Evolutionary conservation across 1,140 invertebrate genomes (phyloP), one percentile per base, ranked within the genome.

Genomic region (Brachionus rubens): DNA sequence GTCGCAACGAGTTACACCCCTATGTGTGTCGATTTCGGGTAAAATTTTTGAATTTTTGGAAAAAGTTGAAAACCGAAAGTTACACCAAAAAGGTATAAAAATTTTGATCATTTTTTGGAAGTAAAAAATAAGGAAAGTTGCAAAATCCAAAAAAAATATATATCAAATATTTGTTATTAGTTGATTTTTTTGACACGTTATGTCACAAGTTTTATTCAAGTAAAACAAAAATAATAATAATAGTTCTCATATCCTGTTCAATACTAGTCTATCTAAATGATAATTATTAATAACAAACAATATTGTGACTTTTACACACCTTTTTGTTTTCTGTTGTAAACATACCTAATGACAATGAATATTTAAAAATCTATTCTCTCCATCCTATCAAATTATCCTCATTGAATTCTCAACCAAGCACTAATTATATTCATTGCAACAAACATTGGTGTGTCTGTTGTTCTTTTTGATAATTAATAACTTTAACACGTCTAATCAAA

Each of bases 401-500:
- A 2, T 33, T 33, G 10, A 54, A 30, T 59, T 59, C 54, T 59
- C 54, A 59, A 10, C 26, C 30, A 36, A 19, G 19, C 30, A 28
- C 16, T 59, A 59, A 59, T 59, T 59, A 59, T 59, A n/a, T n/a
- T 54, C 52, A 28, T 28, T 28, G 19, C 54, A 59, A 59, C 19
- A 28, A 59, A 16, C 1, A 59, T 9, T 7, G 36, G 7, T 16
- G 19, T 33, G n/a, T 19, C 36, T 33, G 36, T 33, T 59, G 52
- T 14, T 28, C 33, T 28, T 28, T 54, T 56, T 40, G 19, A 59
- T 59, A 40, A 59, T 59, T 59, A 59, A 59, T 30, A 33, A 59
- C 54, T 59, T 59, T 59, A 6, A 36, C 54, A 59, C 54, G 10
- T 59, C 16, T 19, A 59, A 59, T 59, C 36, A 59, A 59, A 59